These are phyloP conservation scores for Chinchilla lanigera DNA, from an alignment of 2,113 vertebrate species.

Conservation along the genomic window DNA sequence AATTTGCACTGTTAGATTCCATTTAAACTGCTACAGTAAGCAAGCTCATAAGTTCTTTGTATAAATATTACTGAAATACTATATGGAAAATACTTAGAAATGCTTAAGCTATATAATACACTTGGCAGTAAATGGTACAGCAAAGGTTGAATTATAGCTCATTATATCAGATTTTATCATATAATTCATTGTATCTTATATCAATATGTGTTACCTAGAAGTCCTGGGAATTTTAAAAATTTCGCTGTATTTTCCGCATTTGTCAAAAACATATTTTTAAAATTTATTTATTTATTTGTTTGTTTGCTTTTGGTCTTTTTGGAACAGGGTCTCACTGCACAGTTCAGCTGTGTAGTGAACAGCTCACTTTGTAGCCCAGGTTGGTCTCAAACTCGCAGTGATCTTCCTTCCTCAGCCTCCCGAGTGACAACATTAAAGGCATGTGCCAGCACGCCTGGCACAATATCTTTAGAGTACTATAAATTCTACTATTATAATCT, in stretches of 20 bases:
- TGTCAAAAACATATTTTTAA: not conserved
- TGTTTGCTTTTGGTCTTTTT: too few species aligned
- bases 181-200: conserved; percentile 1
- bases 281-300: not conserved
- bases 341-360: too few species aligned
- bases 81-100: conserved; percentile 13
- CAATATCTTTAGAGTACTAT: not conserved
- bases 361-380: too few species aligned
- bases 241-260: not conserved
- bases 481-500: not conserved
- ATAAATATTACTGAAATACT: conserved; percentile 31
- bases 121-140: not conserved
- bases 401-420: too few species aligned
- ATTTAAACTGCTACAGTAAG: not conserved
- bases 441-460: not conserved
- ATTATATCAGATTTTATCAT: not conserved
- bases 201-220: not conserved
- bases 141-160: not conserved
- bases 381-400: too few species aligned
- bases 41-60: not conserved
- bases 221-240: not conserved
- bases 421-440: too few species aligned
- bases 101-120: not conserved
- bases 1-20: not conserved
- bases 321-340: too few species aligned